phyloP scores from a whole-genome alignment of 2,888 invertebrate genomes.

The Pristionchus japonicus region DNA sequence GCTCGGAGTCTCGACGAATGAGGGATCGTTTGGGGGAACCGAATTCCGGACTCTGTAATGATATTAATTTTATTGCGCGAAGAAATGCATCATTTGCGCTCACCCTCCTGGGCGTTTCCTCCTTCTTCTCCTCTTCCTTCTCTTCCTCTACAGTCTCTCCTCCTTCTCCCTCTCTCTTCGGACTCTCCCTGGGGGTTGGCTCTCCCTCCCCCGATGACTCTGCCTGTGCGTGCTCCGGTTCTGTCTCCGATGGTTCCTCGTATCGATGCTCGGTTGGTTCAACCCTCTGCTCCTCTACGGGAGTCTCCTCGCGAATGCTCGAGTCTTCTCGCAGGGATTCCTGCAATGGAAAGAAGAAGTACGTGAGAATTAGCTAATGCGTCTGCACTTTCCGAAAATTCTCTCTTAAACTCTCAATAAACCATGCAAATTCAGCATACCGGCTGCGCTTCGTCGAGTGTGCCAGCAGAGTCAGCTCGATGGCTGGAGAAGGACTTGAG shows the following conservation, averaged over 20 bases:
- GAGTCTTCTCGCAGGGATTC: slow-evolving; percentile 14
- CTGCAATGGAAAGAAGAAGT: too few species aligned
- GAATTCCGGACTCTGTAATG: slow-evolving; percentile 11
- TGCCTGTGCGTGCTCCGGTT: background rate
- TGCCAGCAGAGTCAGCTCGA: background rate
- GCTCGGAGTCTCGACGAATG: slow-evolving; percentile 25
- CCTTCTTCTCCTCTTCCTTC: background rate
- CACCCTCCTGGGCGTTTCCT: slow-evolving; percentile 3
- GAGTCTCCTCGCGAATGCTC: background rate
- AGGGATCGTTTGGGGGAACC: slow-evolving; percentile 13
- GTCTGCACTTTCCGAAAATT: background rate
- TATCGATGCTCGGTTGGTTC: background rate
- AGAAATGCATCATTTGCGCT: too few species aligned
- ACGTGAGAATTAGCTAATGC: background rate
- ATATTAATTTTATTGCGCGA: too few species aligned
- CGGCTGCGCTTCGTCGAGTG: background rate
- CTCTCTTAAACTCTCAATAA: background rate
- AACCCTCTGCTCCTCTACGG: background rate
- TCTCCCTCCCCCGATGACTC: background rate
- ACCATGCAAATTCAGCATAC: background rate
- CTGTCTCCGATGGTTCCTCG: background rate
- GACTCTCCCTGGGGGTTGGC: background rate
- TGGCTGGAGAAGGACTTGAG: slow-evolving; percentile 35
- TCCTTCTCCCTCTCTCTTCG: background rate
- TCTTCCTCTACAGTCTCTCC: background rate